Evolutionary conservation across 2,888 invertebrate species (phyloP), one percentile per base, ranked within the genome.

Genomic region (Kuschelorhynchus macadamiae): DNA sequence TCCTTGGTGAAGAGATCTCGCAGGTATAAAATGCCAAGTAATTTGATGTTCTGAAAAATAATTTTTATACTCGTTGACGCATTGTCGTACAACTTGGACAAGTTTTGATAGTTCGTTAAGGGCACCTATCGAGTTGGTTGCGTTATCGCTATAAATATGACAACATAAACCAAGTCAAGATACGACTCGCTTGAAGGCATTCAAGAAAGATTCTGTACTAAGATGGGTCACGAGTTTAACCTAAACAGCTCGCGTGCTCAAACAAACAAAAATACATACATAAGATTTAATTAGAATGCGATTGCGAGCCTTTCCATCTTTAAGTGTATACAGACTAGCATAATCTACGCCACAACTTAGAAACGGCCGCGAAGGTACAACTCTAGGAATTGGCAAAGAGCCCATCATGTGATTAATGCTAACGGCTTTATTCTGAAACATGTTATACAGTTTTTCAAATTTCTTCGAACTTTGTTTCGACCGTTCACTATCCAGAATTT

Each of bases 171-270:
- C 69, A 0, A 71, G 52, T 16, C 71, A 33, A 14, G 68, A 49
- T 20, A 66, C 59, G 49, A 73, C 70, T 44, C 73, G 44, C 41
- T 64, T 71, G 12, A 71, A 39, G n/a, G 60, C 42, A 36, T 60
- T 57, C 41, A 66, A 52, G 53, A 72, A 71, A 21, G 36, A 33
- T 12, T 65, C 53, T 9, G 66, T 61, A 16, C 46, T 59, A n/a
- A 70, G 41, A 49, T 70, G 60, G n/a, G 47, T 61, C 7, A 70
- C 67, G 21, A 64, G 21, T 20, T 71, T 70, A 8, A 66, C 14
- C 32, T 73, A 72, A n/a, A 63, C 52, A n/a, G 73, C 71, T 18
- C 63, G 71, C n/a, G 72, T 72, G n/a, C 18, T 20, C 14, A 66
- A 59, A 57, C 72, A 71, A 14, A 72, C 53, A 68, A 68, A 72